A percentile compares a stretch with the other conserved stretches of the same genome.
Evolutionary conservation across 2,888 invertebrate genomes (phyloP).

Genomic region (Sinhomidia bicolor): DNA sequence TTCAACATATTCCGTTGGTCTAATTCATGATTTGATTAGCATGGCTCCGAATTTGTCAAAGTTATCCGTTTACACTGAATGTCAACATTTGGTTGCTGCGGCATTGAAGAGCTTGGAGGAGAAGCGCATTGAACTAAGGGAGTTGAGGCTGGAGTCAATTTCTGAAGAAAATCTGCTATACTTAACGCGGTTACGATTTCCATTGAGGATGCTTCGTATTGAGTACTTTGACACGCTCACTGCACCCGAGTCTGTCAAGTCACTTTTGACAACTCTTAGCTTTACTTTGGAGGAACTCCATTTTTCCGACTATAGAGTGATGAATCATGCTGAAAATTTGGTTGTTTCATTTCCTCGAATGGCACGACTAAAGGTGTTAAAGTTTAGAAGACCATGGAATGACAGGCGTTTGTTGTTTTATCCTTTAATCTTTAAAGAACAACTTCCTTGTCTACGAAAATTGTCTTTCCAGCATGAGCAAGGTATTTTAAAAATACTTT

Average conservation of each 20-base stretch:
- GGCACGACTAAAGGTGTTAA: conserved; percentile 54
- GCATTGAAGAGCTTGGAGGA: conserved; percentile 64
- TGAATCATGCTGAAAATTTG: conserved; percentile 68
- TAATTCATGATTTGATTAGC: conserved; percentile 65
- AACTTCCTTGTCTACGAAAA: conserved; percentile 59
- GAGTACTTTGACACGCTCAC: conserved; percentile 69
- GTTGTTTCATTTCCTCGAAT: conserved; percentile 66
- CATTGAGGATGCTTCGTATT: conserved; percentile 63
- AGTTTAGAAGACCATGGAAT: conserved; percentile 67
- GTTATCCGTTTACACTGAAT: conserved; percentile 66
- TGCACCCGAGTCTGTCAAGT: conserved; percentile 67
- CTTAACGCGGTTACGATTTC: conserved; percentile 59
- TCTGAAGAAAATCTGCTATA: conserved; percentile 66
- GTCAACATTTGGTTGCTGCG: conserved; percentile 66
- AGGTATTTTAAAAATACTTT: too few relatives aligned
- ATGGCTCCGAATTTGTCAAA: conserved; percentile 66
- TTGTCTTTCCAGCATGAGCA: conserved; percentile 69
- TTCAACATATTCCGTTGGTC: conserved; percentile 61
- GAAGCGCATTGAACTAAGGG: conserved; percentile 59
- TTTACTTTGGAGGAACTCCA: conserved; percentile 69
- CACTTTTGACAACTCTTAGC: conserved; percentile 65
- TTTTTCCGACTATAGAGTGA: conserved; percentile 68
- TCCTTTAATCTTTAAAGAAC: conserved; percentile 60
- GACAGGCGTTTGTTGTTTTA: conserved; percentile 64
- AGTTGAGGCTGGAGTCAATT: conserved; percentile 63